These are phyloP conservation scores for Squalus acanthias DNA, from an alignment of 2,797 vertebrate species.

Conservation along the genomic window DNA sequence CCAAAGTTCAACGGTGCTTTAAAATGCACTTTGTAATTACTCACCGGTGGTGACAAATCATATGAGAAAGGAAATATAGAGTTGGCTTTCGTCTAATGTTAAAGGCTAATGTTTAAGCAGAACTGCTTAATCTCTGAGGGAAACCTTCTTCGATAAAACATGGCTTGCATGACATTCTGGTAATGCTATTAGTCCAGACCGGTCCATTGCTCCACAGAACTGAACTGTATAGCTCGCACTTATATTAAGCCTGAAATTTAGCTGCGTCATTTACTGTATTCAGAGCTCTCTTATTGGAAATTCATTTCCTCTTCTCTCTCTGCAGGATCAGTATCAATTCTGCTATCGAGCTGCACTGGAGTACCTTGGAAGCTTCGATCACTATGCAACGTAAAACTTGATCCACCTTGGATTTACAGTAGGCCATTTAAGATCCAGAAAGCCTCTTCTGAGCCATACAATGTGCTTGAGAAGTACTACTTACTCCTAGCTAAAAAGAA, in stretches of 20 bases:
- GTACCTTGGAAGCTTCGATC: slow-evolving; percentile 99
- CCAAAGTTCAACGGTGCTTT: not conserved
- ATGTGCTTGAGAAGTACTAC: slow-evolving; percentile 97
- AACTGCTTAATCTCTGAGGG: not conserved
- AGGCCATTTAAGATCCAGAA: slow-evolving; percentile 82
- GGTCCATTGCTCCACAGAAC: not conserved
- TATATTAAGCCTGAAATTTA: not conserved
- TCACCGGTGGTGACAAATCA: not conserved
- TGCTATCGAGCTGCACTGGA: slow-evolving; percentile 97
- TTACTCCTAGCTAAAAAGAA: slow-evolving; percentile 95
- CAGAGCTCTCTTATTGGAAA: not conserved
- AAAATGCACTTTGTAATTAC: not conserved
- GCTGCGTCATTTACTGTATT: slow-evolving; percentile 1
- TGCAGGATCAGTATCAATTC: slow-evolving; percentile 98
- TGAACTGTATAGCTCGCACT: not conserved
- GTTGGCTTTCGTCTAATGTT: not conserved
- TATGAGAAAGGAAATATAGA: not conserved
- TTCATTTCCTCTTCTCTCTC: slow-evolving; percentile 39
- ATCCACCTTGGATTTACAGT: slow-evolving; percentile 70
- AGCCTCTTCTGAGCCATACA: slow-evolving; percentile 99
- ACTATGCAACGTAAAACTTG: slow-evolving; percentile 99
- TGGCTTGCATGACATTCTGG: not conserved
- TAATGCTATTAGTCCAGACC: not conserved
- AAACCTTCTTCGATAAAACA: not conserved
- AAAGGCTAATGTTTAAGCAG: slow-evolving; percentile 21